Conservation (phyloP, 1,140 invertebrate genomes). For the Tyrophagus putrescentiae region DNA sequence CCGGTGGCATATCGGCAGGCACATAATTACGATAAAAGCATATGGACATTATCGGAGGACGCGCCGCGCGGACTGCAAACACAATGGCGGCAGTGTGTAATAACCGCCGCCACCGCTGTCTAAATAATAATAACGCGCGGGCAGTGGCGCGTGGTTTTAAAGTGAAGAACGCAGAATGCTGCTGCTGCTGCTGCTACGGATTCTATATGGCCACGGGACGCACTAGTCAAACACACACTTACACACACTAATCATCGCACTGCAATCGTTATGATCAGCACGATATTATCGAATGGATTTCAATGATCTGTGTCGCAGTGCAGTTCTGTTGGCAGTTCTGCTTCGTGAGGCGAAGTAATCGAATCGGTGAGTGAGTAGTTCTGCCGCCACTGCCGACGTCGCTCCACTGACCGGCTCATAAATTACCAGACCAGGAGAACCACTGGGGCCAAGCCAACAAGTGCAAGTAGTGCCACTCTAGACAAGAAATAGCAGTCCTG, state of each 20-base stretch:
- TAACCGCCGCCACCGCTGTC: background rate
- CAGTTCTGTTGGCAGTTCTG: background rate
- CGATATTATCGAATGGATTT: conserved; percentile 16
- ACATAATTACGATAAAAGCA: conserved; percentile 19
- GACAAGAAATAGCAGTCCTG: no score
- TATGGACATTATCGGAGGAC: conserved; percentile 15
- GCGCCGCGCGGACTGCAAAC: background rate
- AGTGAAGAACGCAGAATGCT: no score
- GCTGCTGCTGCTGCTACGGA: no score
- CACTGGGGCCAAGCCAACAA: no score
- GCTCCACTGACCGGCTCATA: background rate
- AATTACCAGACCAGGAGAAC: conserved; percentile 2
- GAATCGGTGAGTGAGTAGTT: background rate
- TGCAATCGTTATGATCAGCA: conserved; percentile 4
- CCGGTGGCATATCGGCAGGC: background rate
- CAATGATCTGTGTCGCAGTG: conserved; percentile 11
- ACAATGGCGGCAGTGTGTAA: background rate
- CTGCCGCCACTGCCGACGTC: background rate
- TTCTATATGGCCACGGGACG: no score
- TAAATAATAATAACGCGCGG: background rate
- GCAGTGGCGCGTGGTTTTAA: no score
- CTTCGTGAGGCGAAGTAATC: background rate
- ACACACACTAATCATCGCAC: conserved; percentile 7
- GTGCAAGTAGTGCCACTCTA: no score
- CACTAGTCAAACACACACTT: no score